A percentile compares a stretch with the other conserved stretches of the same genome.
Evolutionary conservation across 2,113 vertebrate species (phyloP).

Genomic region (Lophura nycthemera): DNA sequence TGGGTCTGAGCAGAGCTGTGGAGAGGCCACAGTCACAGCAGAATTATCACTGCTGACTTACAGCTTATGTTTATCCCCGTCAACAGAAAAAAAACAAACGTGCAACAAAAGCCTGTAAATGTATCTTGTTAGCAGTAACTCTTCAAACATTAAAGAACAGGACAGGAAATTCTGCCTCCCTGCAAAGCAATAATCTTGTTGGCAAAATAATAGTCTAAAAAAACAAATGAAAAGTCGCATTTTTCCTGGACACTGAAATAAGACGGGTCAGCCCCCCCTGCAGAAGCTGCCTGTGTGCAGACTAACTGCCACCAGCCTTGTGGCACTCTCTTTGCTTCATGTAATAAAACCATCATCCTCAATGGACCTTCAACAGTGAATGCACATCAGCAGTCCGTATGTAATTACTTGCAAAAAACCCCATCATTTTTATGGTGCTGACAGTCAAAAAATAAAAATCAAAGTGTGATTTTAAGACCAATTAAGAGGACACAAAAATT

Average conservation of each 20-base stretch:
- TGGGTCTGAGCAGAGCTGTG: accelerated
- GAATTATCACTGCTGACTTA: neutral
- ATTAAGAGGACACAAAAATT: neutral
- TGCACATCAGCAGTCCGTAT: neutral
- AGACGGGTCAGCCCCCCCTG: neutral
- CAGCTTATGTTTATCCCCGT: accelerated
- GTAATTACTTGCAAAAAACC: neutral
- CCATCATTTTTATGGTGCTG: neutral
- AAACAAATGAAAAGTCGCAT: accelerated
- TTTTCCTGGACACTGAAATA: neutral
- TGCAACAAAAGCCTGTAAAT: accelerated
- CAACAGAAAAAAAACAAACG: neutral
- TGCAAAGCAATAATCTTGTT: neutral
- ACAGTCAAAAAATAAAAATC: neutral
- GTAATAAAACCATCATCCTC: neutral
- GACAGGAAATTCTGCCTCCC: neutral
- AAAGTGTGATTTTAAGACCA: neutral
- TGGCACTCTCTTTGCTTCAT: neutral
- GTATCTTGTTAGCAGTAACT: neutral
- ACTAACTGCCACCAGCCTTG: neutral
- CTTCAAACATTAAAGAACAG: neutral
- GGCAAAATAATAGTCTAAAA: neutral
- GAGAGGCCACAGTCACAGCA: accelerated
- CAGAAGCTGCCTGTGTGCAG: neutral
- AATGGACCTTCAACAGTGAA: neutral